Base-by-base conservation (phyloP, 2,797 vertebrate genomes). In the Enteromius unitaeniatus region DNA sequence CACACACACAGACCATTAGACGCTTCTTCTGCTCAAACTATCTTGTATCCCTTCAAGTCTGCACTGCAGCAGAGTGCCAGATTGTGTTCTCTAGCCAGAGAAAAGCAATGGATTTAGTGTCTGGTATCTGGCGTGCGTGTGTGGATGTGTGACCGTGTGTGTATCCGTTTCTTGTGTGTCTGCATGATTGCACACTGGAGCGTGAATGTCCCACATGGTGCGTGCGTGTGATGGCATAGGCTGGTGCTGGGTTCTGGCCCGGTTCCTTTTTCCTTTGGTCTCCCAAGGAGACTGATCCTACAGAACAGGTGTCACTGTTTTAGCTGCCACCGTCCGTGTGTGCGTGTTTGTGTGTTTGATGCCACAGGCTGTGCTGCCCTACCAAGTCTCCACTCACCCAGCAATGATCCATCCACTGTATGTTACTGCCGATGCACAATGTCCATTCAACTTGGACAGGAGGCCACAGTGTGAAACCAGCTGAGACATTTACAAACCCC, bases 221-320 rank as follows among this genome's bases (percentile, higher is more conserved):
- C 81, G 68, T 78, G 40, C 62, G 80, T 87, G 84, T 83, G 82
- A 69, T 84, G 83, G 73, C 74, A 72, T 72, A 78, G 76, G 82
- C 75, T 81, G 51, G 82, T 78, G 83, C 79, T 69, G 47, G 70
- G 85, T 62, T 47, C 67, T 84, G 81, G 78, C 82, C 78, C 31
- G 40, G 10, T 60, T 78, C 73, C 82, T 55, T 65, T 51, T 55
- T 78, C 79, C 77, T 75, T 67, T 47, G 83, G 69, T 65, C 80
- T 69, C 88, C 87, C 34, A 82, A 69, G 78, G 87, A 81, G 62
- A 78, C 77, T 87, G 82, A 89, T 87, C 88, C 88, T 85, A 74
- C 73, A 81, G 82, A 88, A 89, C 88, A 89, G 85, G 88, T 89
- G 88, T 83, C 88, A 89, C 81, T 82, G 79, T 84, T 86, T 86